phyloP scores from a whole-genome alignment of 2,113 vertebrate species.

The Hydropotes inermis region DNA sequence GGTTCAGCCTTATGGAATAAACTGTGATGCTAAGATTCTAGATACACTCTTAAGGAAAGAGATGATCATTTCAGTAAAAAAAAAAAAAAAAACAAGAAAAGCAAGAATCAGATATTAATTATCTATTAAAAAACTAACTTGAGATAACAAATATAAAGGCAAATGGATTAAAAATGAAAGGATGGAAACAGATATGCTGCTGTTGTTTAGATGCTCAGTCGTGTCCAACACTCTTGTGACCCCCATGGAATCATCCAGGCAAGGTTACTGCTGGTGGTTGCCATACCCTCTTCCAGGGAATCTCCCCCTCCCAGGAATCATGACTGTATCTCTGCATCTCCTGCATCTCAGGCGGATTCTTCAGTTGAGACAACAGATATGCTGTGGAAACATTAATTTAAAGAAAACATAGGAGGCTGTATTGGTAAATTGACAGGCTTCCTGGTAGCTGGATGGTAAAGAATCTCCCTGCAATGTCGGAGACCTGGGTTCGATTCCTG shows the following conservation, averaged over 20 bases:
- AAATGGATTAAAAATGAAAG: not conserved
- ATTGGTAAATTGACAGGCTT: too few species aligned
- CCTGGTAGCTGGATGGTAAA: too few species aligned
- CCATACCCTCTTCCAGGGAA: not conserved
- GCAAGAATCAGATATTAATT: not conserved
- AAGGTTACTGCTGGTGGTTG: not conserved
- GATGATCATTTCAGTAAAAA: not conserved
- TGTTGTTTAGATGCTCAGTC: not conserved
- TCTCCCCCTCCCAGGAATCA: not conserved
- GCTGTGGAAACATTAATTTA: too few species aligned
- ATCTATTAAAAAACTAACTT: not conserved
- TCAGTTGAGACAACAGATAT: not conserved
- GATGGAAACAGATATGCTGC: not conserved
- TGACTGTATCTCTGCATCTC: not conserved
- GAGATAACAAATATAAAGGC: not conserved
- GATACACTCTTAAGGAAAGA: not conserved
- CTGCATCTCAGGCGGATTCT: not conserved
- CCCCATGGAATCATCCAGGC: not conserved
- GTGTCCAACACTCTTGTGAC: fast-evolving
- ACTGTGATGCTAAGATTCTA: not conserved
- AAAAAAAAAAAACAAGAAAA: not conserved
- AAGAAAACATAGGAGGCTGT: too few species aligned
- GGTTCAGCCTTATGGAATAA: not conserved
- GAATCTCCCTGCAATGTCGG: too few species aligned
- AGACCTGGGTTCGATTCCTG: too few species aligned